phyloP scores from a whole-genome alignment of 2,113 vertebrate genomes.

The Pelusios castaneus region DNA sequence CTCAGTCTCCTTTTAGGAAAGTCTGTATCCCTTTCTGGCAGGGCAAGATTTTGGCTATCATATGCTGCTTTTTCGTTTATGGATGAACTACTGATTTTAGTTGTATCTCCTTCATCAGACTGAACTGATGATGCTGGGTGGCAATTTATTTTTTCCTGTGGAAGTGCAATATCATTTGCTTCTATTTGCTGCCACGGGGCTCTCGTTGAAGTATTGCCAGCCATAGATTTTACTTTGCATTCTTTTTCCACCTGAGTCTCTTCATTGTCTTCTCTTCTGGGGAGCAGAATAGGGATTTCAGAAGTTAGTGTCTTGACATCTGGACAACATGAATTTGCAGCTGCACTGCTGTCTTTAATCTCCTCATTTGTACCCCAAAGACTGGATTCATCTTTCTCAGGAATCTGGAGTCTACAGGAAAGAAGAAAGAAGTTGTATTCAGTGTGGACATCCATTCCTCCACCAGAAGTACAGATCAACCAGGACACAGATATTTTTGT shows the following conservation, averaged over 20 bases:
- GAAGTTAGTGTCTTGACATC: neutral
- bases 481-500: neutral
- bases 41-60: rapidly evolving
- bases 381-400: neutral
- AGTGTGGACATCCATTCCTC: neutral
- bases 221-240: neutral
- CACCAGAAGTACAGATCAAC: rapidly evolving
- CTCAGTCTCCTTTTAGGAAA: constrained; percentile 2
- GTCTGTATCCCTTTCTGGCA: neutral
- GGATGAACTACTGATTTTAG: rapidly evolving
- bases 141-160: neutral
- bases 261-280: neutral
- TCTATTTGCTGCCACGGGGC: neutral
- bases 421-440: neutral
- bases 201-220: rapidly evolving
- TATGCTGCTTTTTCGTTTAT: rapidly evolving
- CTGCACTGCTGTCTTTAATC: rapidly evolving
- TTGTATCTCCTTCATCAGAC: neutral
- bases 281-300: neutral
- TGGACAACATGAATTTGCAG: rapidly evolving
- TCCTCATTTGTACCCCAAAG: neutral
- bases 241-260: neutral
- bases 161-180: neutral
- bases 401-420: neutral
- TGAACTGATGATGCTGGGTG: rapidly evolving